Evolutionary conservation across 2,797 vertebrate genomes (phyloP), one percentile per base, ranked within the genome.

Genomic region (Catharus ustulatus): DNA sequence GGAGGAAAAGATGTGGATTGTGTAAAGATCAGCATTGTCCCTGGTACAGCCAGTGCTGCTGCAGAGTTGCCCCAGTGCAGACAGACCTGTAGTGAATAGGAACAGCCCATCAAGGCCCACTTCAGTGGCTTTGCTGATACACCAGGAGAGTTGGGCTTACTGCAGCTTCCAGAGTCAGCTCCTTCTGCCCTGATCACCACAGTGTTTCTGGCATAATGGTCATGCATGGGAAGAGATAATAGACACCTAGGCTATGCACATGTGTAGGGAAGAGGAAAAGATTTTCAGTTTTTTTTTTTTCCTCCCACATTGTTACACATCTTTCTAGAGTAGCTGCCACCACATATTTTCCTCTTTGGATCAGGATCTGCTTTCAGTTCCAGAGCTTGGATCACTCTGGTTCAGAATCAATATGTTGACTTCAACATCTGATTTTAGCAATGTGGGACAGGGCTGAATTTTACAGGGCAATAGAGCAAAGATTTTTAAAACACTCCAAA

Each of bases 291-390:
- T 46, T 0, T 51, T 34, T 34, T 89, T 58, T 32, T 75, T 26
- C 23, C n/a, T 46, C 30, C 13, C 15, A 8, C 11, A 0, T 27
- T n/a, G 8, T 42, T 66, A 40, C 0, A 0, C 7, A 14, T 51
- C 15, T 76, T 90, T 43, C 54, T 82, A 13, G 45, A 67, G 45
- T 20, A 74, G 61, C 49, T 86, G 46, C 45, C 15, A 10, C 42
- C 19, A 15, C 0, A 0, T 45, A 20, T 75, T 64, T 74, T 79
- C 26, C 14, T 71, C 11, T 84, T 30, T 68, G 20, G 16, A 54
- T 76, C n/a, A 74, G 13, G 17, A 45, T 76, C 34, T 29, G 5
- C 45, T 61, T 93, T 68, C 61, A 76, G 17, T 80, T 13, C 27
- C 23, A 68, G 42, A 75, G 20, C 27, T 55, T 57, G 24, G 8